Evolutionary conservation across 2,113 vertebrate species (phyloP).

Genomic region (Peromyscus maniculatus): DNA sequence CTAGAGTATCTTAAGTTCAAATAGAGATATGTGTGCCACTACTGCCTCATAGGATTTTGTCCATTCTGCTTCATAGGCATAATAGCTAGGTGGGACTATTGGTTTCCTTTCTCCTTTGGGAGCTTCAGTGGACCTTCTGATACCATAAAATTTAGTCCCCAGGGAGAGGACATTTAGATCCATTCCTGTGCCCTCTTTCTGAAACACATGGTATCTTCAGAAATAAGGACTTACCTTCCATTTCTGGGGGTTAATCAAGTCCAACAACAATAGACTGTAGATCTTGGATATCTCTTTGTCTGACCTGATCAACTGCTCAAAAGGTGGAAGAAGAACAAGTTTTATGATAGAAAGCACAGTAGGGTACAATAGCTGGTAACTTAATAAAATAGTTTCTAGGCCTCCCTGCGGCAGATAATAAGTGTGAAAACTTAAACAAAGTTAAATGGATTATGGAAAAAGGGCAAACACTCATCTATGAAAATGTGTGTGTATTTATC

Average conservation of each 20-base stretch:
- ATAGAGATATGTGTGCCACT: neutral
- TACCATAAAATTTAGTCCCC: neutral
- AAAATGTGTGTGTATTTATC: neutral
- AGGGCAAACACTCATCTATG: no score
- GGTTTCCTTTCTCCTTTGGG: neutral
- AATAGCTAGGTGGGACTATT: neutral
- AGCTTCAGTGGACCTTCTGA: neutral
- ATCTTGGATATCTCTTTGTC: neutral
- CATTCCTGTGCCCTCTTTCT: neutral
- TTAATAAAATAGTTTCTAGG: neutral
- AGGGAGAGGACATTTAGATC: neutral
- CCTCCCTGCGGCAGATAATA: neutral
- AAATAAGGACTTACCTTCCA: neutral
- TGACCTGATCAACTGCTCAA: neutral
- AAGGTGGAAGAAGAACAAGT: neutral
- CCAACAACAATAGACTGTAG: neutral
- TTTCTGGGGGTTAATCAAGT: neutral
- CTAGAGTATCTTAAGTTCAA: neutral
- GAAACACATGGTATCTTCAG: neutral
- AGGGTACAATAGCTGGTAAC: no score
- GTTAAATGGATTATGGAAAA: neutral
- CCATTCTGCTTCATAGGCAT: neutral
- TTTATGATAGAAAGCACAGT: neutral
- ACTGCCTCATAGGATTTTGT: neutral
- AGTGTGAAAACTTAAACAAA: neutral